Evolutionary conservation across 2,888 invertebrate genomes (phyloP).

Genomic region (Oithona nana): DNA sequence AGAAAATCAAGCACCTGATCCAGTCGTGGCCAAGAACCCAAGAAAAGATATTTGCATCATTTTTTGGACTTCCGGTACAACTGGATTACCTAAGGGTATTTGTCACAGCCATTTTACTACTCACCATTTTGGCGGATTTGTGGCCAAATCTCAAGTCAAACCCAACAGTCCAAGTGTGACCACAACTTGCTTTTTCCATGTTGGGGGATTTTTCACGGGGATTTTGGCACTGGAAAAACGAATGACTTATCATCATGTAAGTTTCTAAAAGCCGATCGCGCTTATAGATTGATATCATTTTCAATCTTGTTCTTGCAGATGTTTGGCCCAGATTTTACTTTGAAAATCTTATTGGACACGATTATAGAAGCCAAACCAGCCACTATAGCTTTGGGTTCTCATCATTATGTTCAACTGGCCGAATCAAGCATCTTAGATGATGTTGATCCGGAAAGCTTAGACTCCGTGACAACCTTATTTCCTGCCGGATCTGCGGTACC

Average conservation of each 20-base stretch:
- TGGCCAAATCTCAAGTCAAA: background rate
- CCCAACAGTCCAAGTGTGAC: background rate
- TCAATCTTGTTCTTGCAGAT: background rate
- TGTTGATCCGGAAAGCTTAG: background rate
- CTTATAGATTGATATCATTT: background rate
- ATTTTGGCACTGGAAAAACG: background rate
- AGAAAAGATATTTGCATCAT: background rate
- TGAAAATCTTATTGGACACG: background rate
- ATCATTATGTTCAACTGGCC: conserved; percentile 1
- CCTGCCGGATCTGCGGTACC: conserved; percentile 1
- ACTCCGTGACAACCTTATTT: background rate
- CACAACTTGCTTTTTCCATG: background rate
- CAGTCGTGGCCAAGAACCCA: background rate
- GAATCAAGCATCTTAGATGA: background rate
- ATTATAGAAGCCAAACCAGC: background rate
- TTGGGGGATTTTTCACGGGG: background rate
- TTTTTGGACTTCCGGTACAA: background rate
- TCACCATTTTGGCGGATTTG: background rate
- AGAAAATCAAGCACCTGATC: background rate
- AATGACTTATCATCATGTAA: background rate
- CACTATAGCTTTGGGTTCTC: background rate
- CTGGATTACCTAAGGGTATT: background rate
- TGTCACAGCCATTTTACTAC: background rate
- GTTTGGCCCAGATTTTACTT: background rate
- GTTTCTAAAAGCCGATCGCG: too few species aligned